Percentiles rank a stretch among this genome's conserved stretches.
These are phyloP conservation scores for Lophotis ruficrista DNA, from an alignment of 2,113 vertebrate genomes.

Conservation along the genomic window DNA sequence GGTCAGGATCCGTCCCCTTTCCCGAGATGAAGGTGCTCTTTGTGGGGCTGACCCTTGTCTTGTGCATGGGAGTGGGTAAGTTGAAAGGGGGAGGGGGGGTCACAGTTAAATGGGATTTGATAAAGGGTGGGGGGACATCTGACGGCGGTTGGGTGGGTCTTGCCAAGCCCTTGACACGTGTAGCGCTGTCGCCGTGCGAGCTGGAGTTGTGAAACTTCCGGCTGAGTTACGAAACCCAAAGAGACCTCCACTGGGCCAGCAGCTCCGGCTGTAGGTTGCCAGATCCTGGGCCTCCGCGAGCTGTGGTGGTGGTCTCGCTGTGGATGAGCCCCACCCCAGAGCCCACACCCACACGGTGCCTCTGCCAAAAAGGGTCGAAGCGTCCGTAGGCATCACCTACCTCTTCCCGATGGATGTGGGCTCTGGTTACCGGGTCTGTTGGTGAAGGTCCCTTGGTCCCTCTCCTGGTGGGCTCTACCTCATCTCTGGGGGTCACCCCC, in stretches of 20 bases:
- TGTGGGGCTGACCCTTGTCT: background rate
- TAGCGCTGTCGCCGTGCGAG: no score
- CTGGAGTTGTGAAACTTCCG: background rate
- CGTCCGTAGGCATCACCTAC: background rate
- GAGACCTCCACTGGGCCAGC: background rate
- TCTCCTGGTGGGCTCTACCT: background rate
- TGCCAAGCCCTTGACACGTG: background rate
- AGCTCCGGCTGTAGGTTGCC: background rate
- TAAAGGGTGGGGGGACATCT: background rate
- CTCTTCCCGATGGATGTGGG: background rate
- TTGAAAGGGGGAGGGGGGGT: no score
- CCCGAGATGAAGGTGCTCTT: background rate
- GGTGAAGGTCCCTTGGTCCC: accelerated
- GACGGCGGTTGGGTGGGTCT: background rate
- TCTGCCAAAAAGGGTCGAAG: background rate
- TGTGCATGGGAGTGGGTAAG: background rate
- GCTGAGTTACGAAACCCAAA: background rate
- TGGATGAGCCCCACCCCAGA: background rate
- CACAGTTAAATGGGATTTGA: accelerated
- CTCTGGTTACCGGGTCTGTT: no score
- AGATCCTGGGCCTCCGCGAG: background rate
- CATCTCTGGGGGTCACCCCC: background rate
- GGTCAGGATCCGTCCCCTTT: background rate
- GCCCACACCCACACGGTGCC: background rate
- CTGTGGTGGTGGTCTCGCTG: background rate